Evolutionary conservation across 30 jellyfish, hydroid and myxozoan genomes (phyloP).

Genomic region (Turritopsis rubra): DNA sequence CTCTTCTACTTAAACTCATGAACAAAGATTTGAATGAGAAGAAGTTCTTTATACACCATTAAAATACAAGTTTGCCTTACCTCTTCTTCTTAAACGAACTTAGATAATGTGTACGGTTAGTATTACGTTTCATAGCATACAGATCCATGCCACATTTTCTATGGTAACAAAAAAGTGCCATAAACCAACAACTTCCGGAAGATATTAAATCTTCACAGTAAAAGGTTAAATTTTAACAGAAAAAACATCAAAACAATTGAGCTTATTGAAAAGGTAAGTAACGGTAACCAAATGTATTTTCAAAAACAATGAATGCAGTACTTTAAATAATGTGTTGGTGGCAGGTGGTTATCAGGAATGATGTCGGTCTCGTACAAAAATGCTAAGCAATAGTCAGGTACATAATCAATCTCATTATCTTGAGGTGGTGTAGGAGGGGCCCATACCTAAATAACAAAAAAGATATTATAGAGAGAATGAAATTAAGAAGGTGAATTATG

Average conservation of each 20-base stretch:
- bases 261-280: neutral
- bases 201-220: too few species aligned
- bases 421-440: conserved; percentile 98
- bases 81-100: conserved; percentile 89
- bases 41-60: too few species aligned
- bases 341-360: conserved; percentile 91
- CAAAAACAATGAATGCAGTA: conserved; percentile 15
- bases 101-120: conserved; percentile 77
- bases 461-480: too few species aligned
- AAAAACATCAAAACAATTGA: neutral
- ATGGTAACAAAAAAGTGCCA: neutral
- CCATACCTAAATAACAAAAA: conserved; percentile 66
- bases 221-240: too few species aligned
- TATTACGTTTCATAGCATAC: conserved; percentile 71
- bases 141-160: conserved; percentile 97
- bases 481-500: neutral
- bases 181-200: neutral
- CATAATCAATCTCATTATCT: conserved; percentile 70
- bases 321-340: conserved; percentile 93
- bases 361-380: conserved; percentile 75
- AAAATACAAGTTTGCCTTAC: too few species aligned
- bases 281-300: neutral
- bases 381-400: conserved; percentile 50
- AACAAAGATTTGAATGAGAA: too few species aligned
- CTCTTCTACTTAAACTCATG: too few species aligned